Base-by-base conservation (phyloP, 1,140 invertebrate genomes). In the Neomicropteryx cornuta region DNA sequence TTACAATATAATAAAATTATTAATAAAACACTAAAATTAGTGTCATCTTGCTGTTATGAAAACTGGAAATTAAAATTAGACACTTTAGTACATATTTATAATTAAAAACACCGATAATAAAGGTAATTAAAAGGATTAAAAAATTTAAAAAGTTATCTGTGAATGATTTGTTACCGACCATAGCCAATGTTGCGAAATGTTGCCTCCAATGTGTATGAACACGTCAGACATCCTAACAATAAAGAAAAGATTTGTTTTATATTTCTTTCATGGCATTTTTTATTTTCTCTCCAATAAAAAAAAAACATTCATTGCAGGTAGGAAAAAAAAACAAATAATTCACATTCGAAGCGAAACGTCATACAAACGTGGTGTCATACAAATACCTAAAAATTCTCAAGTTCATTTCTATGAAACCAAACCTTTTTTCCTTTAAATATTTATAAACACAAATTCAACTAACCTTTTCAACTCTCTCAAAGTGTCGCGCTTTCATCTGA, bases 401-500 rank as follows among this genome's bases (percentile, higher is more conserved):
- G n/a, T n/a, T n/a, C n/a, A n/a, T n/a, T 35, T 35, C 5, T 28
- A 32, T 6, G 36, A 20, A 19, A 18, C 8, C 5, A 17, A 38
- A 24, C 5, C 18, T 4, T 28, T 11, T 5, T 38, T 29, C 11
- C 16, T 33, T 39, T 33, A 19, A 35, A 32, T 8, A 17, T 14
- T 22, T 24, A 10, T 8, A 36, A 24, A 18, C n/a, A 3, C 16
- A 33, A 5, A 33, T 17, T 11, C 11, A 59, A 77, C 79, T 79
- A 81, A 95, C 89, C 84, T 94, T 94, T 81, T 98, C 95, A 20
- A 98, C 95, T 66, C 84, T 87, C 65, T 97, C 95, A 75, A 87
- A 97, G 70, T 92, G 91, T 61, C 90, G 75, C 45, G 82, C 80
- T 62, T 92, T 93, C 81, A 95, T 92, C 84, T 90, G 75, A 39